Conservation (phyloP, 2,113 vertebrate genomes). For the Tachysurus fulvidraco region DNA sequence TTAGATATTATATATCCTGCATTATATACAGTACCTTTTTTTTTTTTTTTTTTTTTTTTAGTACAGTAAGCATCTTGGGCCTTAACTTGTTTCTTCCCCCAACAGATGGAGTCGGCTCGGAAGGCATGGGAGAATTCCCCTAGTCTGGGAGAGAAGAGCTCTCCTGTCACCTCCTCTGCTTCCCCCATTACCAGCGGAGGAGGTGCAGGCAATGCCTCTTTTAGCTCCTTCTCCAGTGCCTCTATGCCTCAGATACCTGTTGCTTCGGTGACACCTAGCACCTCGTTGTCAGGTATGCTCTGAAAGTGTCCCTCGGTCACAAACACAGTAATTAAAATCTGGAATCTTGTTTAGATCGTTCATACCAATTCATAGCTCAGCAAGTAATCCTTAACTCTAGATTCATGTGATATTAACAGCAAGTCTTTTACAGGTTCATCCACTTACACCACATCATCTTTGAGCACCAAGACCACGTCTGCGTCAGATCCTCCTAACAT, state of each 20-base stretch:
- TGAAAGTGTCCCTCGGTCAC: neutral
- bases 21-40: neutral
- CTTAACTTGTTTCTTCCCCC: neutral
- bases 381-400: neutral
- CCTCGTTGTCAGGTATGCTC: constrained; percentile 85
- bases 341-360: neutral
- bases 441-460: constrained; percentile 94
- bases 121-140: constrained; percentile 99
- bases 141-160: constrained; percentile 87
- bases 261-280: constrained; percentile 95
- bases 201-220: constrained; percentile 78
- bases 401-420: neutral
- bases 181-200: constrained; percentile 80
- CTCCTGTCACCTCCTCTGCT: constrained; percentile 86
- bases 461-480: constrained; percentile 92
- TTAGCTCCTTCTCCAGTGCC: constrained; percentile 92
- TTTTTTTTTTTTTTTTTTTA: neutral
- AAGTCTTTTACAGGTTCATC: constrained; percentile 77
- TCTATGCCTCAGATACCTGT: constrained; percentile 95
- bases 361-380: too few species aligned
- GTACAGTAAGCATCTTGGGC: neutral
- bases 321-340: neutral
- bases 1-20: too few species aligned
- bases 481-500: constrained; percentile 97
- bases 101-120: constrained; percentile 96